Percentiles rank a stretch among this genome's conserved stretches.
Evolutionary conservation across 2,888 invertebrate genomes (phyloP).

Genomic region (Limenitis camilla): DNA sequence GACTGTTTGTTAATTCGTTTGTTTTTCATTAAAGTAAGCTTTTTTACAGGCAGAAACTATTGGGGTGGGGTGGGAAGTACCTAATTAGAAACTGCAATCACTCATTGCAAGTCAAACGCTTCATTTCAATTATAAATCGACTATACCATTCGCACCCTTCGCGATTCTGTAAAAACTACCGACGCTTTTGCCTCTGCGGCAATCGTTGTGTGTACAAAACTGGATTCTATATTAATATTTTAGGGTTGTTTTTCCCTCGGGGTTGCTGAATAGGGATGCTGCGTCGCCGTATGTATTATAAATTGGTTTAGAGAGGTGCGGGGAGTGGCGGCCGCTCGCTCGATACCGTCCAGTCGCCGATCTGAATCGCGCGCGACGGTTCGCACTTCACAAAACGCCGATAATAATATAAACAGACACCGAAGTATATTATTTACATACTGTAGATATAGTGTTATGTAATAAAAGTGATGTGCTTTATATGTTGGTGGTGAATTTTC

Average conservation of each 20-base stretch:
- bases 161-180: constrained; percentile 61
- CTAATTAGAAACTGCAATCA: background rate
- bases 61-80: background rate
- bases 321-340: constrained; percentile 59
- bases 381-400: constrained; percentile 27
- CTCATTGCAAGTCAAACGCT: constrained; percentile 4
- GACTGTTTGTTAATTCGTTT: too few species aligned
- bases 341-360: constrained; percentile 66
- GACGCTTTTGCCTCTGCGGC: constrained; percentile 70
- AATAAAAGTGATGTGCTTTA: constrained; percentile 24
- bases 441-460: constrained; percentile 27
- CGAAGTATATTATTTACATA: constrained; percentile 23
- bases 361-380: constrained; percentile 41
- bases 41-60: background rate
- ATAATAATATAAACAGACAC: constrained; percentile 35
- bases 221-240: constrained; percentile 18
- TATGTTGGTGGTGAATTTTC: constrained; percentile 26
- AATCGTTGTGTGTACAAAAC: constrained; percentile 34
- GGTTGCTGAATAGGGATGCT: constrained; percentile 56
- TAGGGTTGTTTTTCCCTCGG: constrained; percentile 37
- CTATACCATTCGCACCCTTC: constrained; percentile 69
- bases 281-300: constrained; percentile 74
- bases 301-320: constrained; percentile 71
- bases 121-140: constrained; percentile 59
- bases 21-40: background rate